Evolutionary conservation across 1,140 invertebrate species (phyloP), one percentile per base, ranked within the genome.

Genomic region (Pseudobourletiella spinata): DNA sequence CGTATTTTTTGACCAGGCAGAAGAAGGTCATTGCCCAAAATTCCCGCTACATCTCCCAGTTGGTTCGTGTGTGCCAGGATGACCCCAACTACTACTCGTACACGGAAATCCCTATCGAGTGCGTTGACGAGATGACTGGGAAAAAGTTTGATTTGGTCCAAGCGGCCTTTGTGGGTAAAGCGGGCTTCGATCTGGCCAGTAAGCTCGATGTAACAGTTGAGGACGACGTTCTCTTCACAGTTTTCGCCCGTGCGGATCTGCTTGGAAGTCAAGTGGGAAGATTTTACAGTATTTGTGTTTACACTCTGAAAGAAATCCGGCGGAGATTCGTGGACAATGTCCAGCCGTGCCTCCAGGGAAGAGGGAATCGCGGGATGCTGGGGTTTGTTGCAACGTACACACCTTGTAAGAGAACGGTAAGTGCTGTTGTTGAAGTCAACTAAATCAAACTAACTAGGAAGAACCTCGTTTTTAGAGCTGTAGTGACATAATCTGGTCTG

Each of bases 311-410:
- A 76, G 82, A 86, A 3, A 91, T 99, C 58, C 82, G 93, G 14
- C 79, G 90, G 29, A 94, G 93, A 75, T 98, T 98, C 77, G 98
- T 96, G 83, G 85, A 91, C 75, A 99, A 98, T 74, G 98, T 99
- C 68, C 93, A 95, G 74, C 85, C 86, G 42, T 98, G 94, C 76
- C 97, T 97, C 75, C 86, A 85, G 74, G 94, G 94, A 0, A 85
- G 85, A 63, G 92, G 91, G 20, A 83, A 86, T 67, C 78, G 91
- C 44, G 92, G 92, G 15, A n/a, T n/a, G n/a, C 77, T 95, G 57
- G 89, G 93, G 73, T 95, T 95, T 76, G 93, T 95, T 39, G 68
- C 68, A 18, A 65, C 46, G 24, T 65, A 65, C 57, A 60, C 63
- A 18, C 61, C 56, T n/a, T 70, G 68, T 56, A 65, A 67, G 1